Percentiles rank a stretch among this genome's conserved stretches.
phyloP scores from a whole-genome alignment of 2,888 invertebrate species.

The Stictocephala bisonia region DNA sequence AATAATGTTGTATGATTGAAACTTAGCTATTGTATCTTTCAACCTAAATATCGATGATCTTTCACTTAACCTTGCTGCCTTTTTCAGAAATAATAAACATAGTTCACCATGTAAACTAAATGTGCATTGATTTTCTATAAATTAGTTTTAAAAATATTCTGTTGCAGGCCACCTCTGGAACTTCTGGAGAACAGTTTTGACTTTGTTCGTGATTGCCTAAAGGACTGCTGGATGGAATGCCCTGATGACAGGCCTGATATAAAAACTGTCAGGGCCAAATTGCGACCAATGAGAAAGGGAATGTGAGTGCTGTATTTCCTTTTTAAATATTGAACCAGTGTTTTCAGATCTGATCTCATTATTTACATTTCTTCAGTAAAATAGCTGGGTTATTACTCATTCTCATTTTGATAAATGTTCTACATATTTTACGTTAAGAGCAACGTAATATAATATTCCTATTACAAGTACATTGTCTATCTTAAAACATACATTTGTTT shows the following conservation, averaged over 20 bases:
- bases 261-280: conserved; percentile 79
- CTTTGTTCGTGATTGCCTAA: conserved; percentile 85
- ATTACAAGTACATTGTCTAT: too few relatives aligned
- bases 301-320: conserved; percentile 78
- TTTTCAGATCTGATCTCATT: too few relatives aligned
- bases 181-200: conserved; percentile 84
- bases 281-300: conserved; percentile 87
- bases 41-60: background rate
- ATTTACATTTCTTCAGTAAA: background rate
- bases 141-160: conserved; percentile 32
- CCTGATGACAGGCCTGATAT: conserved; percentile 86
- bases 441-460: too few relatives aligned
- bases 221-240: conserved; percentile 90
- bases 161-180: conserved; percentile 79
- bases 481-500: too few relatives aligned
- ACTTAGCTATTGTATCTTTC: too few relatives aligned
- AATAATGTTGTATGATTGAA: too few relatives aligned
- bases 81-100: conserved; percentile 15
- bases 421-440: conserved; percentile 34
- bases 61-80: background rate
- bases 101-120: background rate
- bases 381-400: background rate
- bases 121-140: background rate
- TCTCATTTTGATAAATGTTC: background rate
- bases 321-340: too few relatives aligned